Evolutionary conservation across 2,888 invertebrate genomes (phyloP).

Genomic region (Nemotelus pantherinus): DNA sequence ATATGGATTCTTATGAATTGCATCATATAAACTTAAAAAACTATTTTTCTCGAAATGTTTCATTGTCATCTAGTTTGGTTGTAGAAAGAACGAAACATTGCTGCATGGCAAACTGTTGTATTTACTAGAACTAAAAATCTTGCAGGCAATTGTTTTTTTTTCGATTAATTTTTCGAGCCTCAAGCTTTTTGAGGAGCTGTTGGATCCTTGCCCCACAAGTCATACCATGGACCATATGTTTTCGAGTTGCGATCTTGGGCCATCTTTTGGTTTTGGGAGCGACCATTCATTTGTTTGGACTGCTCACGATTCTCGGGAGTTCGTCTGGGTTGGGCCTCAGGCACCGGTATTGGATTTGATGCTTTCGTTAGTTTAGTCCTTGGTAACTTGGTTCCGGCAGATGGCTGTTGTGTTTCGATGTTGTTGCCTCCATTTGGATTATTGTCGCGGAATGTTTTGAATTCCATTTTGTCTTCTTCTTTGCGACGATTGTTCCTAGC

Average conservation of each 20-base stretch:
- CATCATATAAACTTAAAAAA: constrained; percentile 4
- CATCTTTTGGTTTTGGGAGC: constrained; percentile 52
- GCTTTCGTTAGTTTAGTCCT: constrained; percentile 74
- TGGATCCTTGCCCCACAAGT: constrained; percentile 83
- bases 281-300: constrained; percentile 55
- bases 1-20: neutral
- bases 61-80: neutral
- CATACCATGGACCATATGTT: constrained; percentile 89
- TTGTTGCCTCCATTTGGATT: constrained; percentile 55
- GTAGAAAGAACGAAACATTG: neutral
- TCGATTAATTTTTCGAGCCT: neutral
- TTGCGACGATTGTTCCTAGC: constrained; percentile 63
- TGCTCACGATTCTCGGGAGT: constrained; percentile 55
- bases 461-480: constrained; percentile 67
- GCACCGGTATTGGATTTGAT: constrained; percentile 62
- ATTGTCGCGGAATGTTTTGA: constrained; percentile 63
- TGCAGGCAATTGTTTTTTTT: neutral
- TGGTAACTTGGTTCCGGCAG: constrained; percentile 67
- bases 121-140: neutral
- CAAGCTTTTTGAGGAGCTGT: constrained; percentile 65
- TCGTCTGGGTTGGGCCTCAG: constrained; percentile 52
- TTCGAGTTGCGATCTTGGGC: constrained; percentile 64
- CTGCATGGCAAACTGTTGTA: constrained; percentile 24
- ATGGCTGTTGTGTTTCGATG: constrained; percentile 58
- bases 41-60: constrained; percentile 3